Percentiles rank a stretch among this genome's conserved stretches.
Conservation (phyloP, 2,113 vertebrate genomes). For the Paramormyrops kingsleyae region DNA sequence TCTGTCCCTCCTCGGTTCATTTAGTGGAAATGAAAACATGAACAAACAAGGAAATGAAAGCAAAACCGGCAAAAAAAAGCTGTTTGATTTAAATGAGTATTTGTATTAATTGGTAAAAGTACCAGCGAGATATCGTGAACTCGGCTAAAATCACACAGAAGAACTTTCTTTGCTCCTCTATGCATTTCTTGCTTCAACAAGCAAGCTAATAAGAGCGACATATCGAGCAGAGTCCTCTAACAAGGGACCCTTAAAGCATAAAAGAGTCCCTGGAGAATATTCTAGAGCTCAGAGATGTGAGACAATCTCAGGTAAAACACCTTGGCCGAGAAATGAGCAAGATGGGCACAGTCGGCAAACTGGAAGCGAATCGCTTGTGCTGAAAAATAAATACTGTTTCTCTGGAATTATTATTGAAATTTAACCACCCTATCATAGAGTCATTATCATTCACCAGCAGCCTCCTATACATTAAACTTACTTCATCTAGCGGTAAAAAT, state of each 20-base stretch:
- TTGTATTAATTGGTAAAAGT: conserved; percentile 21
- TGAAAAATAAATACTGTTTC: not conserved
- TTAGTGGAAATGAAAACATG: conserved; percentile 37
- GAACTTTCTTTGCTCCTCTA: not conserved
- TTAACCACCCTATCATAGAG: not conserved
- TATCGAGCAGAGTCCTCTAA: not conserved
- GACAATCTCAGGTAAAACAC: not conserved
- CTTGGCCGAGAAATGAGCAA: not conserved
- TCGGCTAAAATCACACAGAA: not conserved
- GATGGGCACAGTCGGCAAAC: not conserved
- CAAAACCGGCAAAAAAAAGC: conserved; percentile 24
- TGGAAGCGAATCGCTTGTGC: not conserved
- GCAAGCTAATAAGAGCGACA: not conserved
- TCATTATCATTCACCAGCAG: not conserved
- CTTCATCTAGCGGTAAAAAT: not conserved
- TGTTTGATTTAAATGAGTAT: conserved; percentile 35
- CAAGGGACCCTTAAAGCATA: not conserved
- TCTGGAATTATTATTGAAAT: not conserved
- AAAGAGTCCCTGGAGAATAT: not conserved
- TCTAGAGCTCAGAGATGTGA: conserved; percentile 1
- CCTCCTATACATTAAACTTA: not conserved
- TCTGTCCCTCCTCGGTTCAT: conserved; percentile 20
- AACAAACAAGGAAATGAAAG: conserved; percentile 38
- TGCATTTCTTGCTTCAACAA: not conserved
- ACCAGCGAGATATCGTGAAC: conserved; percentile 21